phyloP scores from a whole-genome alignment of 1,140 invertebrate species.

The Heliconius eleuchia region DNA sequence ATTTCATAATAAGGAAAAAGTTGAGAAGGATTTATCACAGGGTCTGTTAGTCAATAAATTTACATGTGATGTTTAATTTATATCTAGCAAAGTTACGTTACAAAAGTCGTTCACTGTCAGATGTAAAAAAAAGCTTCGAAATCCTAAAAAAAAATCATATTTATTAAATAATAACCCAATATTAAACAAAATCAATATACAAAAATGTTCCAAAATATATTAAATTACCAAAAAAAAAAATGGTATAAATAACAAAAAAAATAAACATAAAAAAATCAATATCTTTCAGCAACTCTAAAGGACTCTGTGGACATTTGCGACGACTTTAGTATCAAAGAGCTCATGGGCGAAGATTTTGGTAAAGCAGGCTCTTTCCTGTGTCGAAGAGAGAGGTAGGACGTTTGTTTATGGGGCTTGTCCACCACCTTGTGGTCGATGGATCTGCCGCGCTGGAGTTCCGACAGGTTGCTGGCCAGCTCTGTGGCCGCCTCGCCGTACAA shows the following conservation, averaged over 20 bases:
- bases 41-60: no score
- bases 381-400: constrained; percentile 44
- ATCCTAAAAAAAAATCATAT: background rate
- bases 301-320: constrained; percentile 48
- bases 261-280: background rate
- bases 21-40: no score
- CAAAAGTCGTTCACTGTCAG: no score
- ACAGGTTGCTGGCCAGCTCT: constrained; percentile 62
- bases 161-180: background rate
- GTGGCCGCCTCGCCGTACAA: constrained; percentile 67
- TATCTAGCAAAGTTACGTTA: no score
- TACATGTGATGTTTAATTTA: no score
- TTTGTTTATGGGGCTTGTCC: constrained; percentile 53
- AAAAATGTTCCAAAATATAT: background rate
- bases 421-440: constrained; percentile 46
- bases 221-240: background rate
- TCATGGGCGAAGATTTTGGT: constrained; percentile 47
- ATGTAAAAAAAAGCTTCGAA: background rate
- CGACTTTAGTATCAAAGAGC: constrained; percentile 51
- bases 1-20: no score
- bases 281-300: constrained; percentile 12
- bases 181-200: background rate
- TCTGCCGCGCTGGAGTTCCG: constrained; percentile 58
- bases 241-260: background rate
- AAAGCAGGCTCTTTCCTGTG: constrained; percentile 62